Conservation (phyloP, 1,140 invertebrate genomes). For the Lordiphosa collinella region DNA sequence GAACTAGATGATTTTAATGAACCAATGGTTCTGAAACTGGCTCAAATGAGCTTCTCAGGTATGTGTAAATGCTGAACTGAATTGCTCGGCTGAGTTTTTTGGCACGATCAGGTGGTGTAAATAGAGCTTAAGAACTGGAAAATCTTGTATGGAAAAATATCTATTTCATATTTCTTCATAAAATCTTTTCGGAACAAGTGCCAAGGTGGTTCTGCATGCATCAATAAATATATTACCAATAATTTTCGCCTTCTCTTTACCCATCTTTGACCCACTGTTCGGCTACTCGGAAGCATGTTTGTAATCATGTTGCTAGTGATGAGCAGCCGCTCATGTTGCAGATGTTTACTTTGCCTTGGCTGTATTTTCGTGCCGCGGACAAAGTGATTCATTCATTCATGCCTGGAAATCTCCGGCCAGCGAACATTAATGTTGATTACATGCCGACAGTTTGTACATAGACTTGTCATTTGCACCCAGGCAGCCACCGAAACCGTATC, state of each 20-base stretch:
- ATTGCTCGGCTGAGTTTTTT: too few species aligned
- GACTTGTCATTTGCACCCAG: slow-evolving; percentile 60
- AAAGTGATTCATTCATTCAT: slow-evolving; percentile 54
- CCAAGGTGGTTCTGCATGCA: too few species aligned
- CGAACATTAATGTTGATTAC: slow-evolving; percentile 66
- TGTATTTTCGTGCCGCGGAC: slow-evolving; percentile 33
- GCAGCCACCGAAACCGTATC: slow-evolving; percentile 8
- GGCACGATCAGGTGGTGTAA: too few species aligned
- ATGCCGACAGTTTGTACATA: slow-evolving; percentile 61
- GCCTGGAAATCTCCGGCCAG: slow-evolving; percentile 1
- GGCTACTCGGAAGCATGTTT: slow-evolving; percentile 43
- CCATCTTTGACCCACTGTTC: slow-evolving; percentile 15
- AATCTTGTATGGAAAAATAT: too few species aligned
- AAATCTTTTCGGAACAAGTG: too few species aligned
- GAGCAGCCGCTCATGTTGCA: slow-evolving; percentile 63
- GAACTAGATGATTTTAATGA: too few species aligned
- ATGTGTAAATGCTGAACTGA: too few species aligned
- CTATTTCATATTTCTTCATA: too few species aligned
- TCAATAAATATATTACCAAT: background rate
- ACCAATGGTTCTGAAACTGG: too few species aligned
- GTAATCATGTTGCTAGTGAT: slow-evolving; percentile 70
- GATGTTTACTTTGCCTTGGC: slow-evolving; percentile 37
- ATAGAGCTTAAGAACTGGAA: too few species aligned
- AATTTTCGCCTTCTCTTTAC: background rate
- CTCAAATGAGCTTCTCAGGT: too few species aligned